phyloP scores from a whole-genome alignment of 2,797 vertebrate genomes.

The Gymnocypris eckloni region DNA sequence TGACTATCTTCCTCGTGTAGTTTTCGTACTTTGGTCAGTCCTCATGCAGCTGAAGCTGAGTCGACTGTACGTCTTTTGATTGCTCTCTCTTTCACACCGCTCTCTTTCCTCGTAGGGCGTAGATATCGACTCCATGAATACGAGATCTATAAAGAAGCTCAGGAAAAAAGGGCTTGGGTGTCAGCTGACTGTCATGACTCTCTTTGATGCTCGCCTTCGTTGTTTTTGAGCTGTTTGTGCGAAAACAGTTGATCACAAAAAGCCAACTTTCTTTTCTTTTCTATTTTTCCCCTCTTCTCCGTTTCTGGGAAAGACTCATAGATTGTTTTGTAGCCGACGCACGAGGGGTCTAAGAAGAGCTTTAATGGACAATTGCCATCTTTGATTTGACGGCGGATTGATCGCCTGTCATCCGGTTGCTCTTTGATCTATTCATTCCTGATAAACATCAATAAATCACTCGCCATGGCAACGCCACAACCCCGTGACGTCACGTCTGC shows the following conservation, averaged over 20 bases:
- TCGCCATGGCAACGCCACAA: conserved; percentile 80
- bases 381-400: conserved; percentile 98
- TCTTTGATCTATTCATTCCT: conserved; percentile 86
- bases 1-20: background rate
- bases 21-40: background rate
- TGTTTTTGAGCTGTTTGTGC: conserved; percentile 59
- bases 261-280: conserved; percentile 59
- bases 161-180: conserved; percentile 72
- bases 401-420: conserved; percentile 87
- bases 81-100: conserved; percentile 41
- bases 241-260: conserved; percentile 64
- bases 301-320: conserved; percentile 57
- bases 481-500: conserved; percentile 86
- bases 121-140: conserved; percentile 67
- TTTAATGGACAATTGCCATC: conserved; percentile 92
- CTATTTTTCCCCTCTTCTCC: background rate
- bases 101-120: conserved; percentile 48
- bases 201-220: conserved; percentile 70
- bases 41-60: conserved; percentile 7
- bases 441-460: conserved; percentile 98
- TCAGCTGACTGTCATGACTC: conserved; percentile 77
- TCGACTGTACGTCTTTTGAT: conserved; percentile 43
- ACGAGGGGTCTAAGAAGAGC: conserved; percentile 73
- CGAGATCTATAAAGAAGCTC: conserved; percentile 69
- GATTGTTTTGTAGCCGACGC: conserved; percentile 46